These are phyloP conservation scores for Prunella strophiata DNA, from an alignment of 2,797 vertebrate species.

Conservation along the genomic window DNA sequence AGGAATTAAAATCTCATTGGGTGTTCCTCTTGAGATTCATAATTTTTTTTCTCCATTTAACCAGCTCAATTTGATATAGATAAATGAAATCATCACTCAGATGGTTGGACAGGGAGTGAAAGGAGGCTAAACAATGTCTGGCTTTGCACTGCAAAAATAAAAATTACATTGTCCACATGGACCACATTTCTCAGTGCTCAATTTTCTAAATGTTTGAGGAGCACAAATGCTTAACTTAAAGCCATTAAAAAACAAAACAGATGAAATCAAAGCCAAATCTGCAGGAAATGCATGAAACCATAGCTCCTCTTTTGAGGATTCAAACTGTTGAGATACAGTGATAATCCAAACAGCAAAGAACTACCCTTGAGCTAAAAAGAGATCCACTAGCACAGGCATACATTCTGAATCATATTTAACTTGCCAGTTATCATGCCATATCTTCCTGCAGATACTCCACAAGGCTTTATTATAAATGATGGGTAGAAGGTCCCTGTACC, in stretches of 20 bases:
- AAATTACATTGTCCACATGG: neutral
- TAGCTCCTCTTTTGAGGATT: neutral
- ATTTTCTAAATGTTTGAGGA: neutral
- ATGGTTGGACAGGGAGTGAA: neutral
- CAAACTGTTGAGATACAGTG: neutral
- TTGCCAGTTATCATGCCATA: neutral
- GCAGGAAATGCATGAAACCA: neutral
- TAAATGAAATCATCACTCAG: neutral
- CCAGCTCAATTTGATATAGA: neutral
- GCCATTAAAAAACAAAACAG: neutral
- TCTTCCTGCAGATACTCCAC: neutral
- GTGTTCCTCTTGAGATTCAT: neutral
- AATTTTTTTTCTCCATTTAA: neutral
- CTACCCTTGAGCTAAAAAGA: neutral
- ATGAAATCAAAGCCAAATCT: neutral
- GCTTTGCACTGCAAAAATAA: neutral
- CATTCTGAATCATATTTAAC: neutral
- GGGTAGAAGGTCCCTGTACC: neutral
- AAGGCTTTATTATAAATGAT: neutral
- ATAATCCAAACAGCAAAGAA: neutral
- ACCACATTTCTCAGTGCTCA: neutral
- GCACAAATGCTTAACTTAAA: neutral
- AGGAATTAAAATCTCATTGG: neutral
- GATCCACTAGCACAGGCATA: neutral
- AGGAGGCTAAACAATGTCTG: neutral